phyloP scores from a whole-genome alignment of 1,140 invertebrate species.

The Hyles euphorbiae region DNA sequence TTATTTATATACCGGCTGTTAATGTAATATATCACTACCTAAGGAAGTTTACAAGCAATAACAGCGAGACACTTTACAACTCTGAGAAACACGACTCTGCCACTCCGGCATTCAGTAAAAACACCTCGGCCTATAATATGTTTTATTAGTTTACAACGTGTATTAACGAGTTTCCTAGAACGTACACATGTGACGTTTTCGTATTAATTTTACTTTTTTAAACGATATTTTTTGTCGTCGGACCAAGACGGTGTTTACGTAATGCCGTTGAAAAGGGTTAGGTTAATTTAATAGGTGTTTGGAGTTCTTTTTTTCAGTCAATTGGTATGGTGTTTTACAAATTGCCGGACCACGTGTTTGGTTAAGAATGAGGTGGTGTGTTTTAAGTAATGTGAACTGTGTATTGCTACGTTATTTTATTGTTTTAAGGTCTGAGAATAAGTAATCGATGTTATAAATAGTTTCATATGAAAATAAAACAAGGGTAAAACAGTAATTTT shows the following conservation, averaged over 20 bases:
- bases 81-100: too few relatives aligned
- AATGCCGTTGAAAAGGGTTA: not conserved
- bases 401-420: too few relatives aligned
- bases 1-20: too few relatives aligned
- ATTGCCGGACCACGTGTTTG: conserved; percentile 8
- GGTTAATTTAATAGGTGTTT: conserved; percentile 10
- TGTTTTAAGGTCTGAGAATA: too few relatives aligned
- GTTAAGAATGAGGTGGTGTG: not conserved
- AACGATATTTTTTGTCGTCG: conserved; percentile 8
- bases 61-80: too few relatives aligned
- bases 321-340: not conserved
- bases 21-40: too few relatives aligned
- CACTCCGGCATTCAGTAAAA: too few relatives aligned
- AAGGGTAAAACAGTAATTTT: not conserved
- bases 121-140: too few relatives aligned
- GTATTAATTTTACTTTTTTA: conserved; percentile 12
- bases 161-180: conserved; percentile 12
- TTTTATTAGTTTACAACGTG: conserved; percentile 13
- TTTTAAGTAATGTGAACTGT: too few relatives aligned
- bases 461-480: too few relatives aligned
- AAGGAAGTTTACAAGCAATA: too few relatives aligned
- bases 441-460: too few relatives aligned
- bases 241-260: conserved; percentile 5
- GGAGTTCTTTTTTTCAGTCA: conserved; percentile 1
- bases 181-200: conserved; percentile 9